Conservation (phyloP, 2,888 invertebrate genomes). For the Boloria selene region DNA sequence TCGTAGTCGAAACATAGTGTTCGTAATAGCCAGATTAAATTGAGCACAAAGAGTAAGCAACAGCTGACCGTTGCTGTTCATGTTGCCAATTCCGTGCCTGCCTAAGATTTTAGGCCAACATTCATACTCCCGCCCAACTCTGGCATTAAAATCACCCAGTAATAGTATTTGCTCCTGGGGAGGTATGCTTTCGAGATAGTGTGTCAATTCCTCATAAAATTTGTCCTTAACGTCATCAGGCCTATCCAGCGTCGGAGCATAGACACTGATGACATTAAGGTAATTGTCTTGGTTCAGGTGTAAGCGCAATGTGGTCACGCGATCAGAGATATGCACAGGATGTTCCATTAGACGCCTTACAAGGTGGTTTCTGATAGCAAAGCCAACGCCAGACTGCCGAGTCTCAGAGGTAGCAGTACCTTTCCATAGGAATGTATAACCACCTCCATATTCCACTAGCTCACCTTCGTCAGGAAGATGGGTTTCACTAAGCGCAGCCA, state of each 20-base stretch:
- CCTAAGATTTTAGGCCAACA: slow-evolving; percentile 38
- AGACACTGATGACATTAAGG: slow-evolving; percentile 45
- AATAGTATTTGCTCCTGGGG: slow-evolving; percentile 31
- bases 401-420: neutral
- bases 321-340: neutral
- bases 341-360: neutral
- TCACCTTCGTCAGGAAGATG: too few relatives aligned
- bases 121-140: slow-evolving; percentile 33
- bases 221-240: slow-evolving; percentile 38
- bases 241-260: slow-evolving; percentile 43
- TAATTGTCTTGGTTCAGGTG: slow-evolving; percentile 39
- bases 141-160: slow-evolving; percentile 38
- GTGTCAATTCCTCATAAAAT: slow-evolving; percentile 40
- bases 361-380: neutral
- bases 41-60: slow-evolving; percentile 43
- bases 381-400: neutral
- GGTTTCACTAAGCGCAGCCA: too few relatives aligned
- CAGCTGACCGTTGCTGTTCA: slow-evolving; percentile 43
- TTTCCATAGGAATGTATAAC: slow-evolving; percentile 27
- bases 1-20: slow-evolving; percentile 43
- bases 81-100: slow-evolving; percentile 44
- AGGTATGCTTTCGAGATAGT: slow-evolving; percentile 1
- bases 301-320: slow-evolving; percentile 28
- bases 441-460: slow-evolving; percentile 25
- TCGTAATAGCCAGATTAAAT: slow-evolving; percentile 37